phyloP scores from a whole-genome alignment of 2,797 vertebrate species.

The Myotis vivesi region DNA sequence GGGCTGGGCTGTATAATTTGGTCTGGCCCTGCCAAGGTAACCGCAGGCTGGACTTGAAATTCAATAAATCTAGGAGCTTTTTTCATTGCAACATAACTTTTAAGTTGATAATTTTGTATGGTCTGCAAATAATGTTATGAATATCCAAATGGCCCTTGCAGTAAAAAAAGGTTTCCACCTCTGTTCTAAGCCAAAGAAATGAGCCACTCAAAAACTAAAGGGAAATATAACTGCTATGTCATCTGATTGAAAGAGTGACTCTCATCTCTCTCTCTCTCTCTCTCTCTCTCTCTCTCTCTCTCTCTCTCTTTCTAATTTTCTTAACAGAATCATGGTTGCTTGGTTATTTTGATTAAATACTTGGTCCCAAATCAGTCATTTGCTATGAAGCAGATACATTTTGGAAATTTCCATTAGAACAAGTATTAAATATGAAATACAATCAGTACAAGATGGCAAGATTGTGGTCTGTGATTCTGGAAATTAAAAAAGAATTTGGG shows the following conservation, averaged over 20 bases:
- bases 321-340: background rate
- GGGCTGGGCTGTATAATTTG: no score
- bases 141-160: no score
- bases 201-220: background rate
- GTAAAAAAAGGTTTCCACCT: no score
- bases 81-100: no score
- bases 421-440: background rate
- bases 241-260: background rate
- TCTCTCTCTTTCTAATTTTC: background rate
- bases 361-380: background rate
- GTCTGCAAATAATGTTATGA: no score
- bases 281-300: background rate
- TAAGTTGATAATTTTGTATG: no score
- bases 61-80: no score
- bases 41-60: no score
- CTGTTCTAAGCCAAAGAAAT: background rate
- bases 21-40: no score
- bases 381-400: constrained; percentile 3
- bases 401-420: constrained; percentile 23
- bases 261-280: background rate
- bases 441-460: background rate
- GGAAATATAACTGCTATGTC: background rate
- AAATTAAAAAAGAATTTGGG: constrained; percentile 26
- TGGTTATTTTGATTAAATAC: constrained; percentile 7
- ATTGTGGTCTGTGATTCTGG: background rate